A percentile compares a stretch with the other conserved stretches of the same genome.
Conservation (phyloP, 2,888 invertebrate species). For the Ochropacha duplaris region DNA sequence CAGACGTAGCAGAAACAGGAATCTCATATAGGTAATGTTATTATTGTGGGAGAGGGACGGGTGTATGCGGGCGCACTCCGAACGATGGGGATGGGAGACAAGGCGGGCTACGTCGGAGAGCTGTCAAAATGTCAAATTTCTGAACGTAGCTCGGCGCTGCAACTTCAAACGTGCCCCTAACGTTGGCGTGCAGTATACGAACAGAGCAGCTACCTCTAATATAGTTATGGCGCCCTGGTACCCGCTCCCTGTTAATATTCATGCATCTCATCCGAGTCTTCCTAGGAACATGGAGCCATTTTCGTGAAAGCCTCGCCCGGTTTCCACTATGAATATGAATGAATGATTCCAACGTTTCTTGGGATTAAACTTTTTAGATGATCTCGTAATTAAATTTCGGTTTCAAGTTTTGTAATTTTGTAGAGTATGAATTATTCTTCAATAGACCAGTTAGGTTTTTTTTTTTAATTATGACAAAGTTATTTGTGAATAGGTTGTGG, state of each 20-base stretch:
- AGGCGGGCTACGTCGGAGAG: conserved; percentile 78
- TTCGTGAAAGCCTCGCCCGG: conserved; percentile 75
- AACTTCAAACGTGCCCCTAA: conserved; percentile 81
- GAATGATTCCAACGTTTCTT: conserved; percentile 75
- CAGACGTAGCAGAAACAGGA: conserved; percentile 79
- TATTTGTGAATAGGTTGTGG: no score
- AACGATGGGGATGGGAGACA: conserved; percentile 53
- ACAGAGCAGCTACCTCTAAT: conserved; percentile 69
- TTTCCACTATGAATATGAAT: conserved; percentile 79
- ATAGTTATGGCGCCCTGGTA: conserved; percentile 76
- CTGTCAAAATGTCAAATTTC: conserved; percentile 84
- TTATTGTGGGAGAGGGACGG: conserved; percentile 65
- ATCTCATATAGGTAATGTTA: conserved; percentile 75
- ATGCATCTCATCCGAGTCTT: conserved; percentile 77
- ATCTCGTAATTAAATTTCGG: neutral
- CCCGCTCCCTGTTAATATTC: conserved; percentile 77
- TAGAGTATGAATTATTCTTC: neutral
- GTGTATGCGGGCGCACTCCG: conserved; percentile 26
- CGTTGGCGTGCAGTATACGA: conserved; percentile 67
- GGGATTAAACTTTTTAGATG: conserved; percentile 68
- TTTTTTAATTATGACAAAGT: no score
- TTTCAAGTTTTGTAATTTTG: neutral
- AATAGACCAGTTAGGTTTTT: no score
- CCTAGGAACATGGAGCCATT: conserved; percentile 74
- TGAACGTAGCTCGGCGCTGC: conserved; percentile 76